These are phyloP conservation scores for Heliconius charithonia DNA, from an alignment of 2,888 invertebrate genomes.

Conservation along the genomic window DNA sequence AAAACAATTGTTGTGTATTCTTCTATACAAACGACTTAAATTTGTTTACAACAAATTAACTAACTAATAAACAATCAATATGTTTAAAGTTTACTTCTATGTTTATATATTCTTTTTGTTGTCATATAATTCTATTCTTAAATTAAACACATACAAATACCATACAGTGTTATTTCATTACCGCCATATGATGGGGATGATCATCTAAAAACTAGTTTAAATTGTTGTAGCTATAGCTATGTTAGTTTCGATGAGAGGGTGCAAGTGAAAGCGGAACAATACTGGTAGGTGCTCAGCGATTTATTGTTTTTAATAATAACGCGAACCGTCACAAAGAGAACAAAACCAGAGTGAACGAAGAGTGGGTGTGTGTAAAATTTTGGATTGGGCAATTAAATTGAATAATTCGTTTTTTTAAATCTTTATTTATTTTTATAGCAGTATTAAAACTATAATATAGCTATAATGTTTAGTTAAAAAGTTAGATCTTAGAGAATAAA, in stretches of 20 bases:
- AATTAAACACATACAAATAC: neutral
- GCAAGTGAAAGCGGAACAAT: constrained; percentile 71
- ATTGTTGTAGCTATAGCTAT: neutral
- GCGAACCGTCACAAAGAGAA: constrained; percentile 81
- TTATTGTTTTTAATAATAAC: constrained; percentile 85
- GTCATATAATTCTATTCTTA: neutral
- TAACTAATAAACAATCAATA: neutral
- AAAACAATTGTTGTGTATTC: too few relatives aligned
- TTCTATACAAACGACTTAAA: too few relatives aligned
- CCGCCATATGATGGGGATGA: neutral
- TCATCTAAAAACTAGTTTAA: neutral
- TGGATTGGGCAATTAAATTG: constrained; percentile 49
- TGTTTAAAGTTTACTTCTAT: neutral
- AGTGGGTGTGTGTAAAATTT: constrained; percentile 26
- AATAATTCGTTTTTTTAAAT: neutral
- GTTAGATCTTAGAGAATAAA: too few relatives aligned
- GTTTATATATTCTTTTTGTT: neutral
- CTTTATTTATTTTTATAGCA: too few relatives aligned
- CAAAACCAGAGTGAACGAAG: constrained; percentile 64
- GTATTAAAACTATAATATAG: neutral
- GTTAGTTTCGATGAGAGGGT: constrained; percentile 26
- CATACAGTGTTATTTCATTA: neutral
- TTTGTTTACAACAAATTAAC: too few relatives aligned
- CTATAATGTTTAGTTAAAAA: neutral
- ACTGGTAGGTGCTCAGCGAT: constrained; percentile 82